Conservation (phyloP, 2,888 invertebrate species). For the Polylopha cassiicola region DNA sequence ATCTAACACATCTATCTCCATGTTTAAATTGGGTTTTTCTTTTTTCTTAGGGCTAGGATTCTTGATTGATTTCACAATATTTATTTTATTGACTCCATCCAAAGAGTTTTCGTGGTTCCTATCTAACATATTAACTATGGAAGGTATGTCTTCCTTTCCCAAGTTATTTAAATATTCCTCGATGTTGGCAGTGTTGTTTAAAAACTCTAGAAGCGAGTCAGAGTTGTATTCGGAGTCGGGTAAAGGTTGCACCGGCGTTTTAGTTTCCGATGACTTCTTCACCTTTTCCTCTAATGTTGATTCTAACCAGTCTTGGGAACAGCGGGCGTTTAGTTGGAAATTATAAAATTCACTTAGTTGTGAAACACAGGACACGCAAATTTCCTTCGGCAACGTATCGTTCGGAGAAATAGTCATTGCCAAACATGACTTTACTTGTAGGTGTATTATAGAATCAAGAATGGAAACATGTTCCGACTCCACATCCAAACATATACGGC, state of each 20-base stretch:
- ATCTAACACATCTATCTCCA: slow-evolving; percentile 63
- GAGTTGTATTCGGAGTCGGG: slow-evolving; percentile 71
- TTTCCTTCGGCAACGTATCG: slow-evolving; percentile 57
- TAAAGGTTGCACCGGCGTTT: slow-evolving; percentile 58
- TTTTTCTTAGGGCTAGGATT: slow-evolving; percentile 55
- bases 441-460: slow-evolving; percentile 51
- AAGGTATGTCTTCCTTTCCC: slow-evolving; percentile 68
- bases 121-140: slow-evolving; percentile 64
- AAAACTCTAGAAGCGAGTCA: slow-evolving; percentile 66
- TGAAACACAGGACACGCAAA: slow-evolving; percentile 60
- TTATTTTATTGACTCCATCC: slow-evolving; percentile 35
- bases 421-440: slow-evolving; percentile 64
- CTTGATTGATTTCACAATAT: slow-evolving; percentile 43
- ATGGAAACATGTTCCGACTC: slow-evolving; percentile 57
- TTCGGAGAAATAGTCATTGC: slow-evolving; percentile 44
- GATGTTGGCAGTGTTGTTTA: slow-evolving; percentile 68
- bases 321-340: slow-evolving; percentile 65
- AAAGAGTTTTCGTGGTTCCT: slow-evolving; percentile 47
- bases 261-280: slow-evolving; percentile 49
- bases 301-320: slow-evolving; percentile 68
- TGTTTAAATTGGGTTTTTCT: slow-evolving; percentile 41
- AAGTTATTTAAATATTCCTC: slow-evolving; percentile 65
- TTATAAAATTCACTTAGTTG: slow-evolving; percentile 62
- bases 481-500: slow-evolving; percentile 62
- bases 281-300: slow-evolving; percentile 49